phyloP scores from a whole-genome alignment of 2,797 vertebrate species.

The Falco berigora region DNA sequence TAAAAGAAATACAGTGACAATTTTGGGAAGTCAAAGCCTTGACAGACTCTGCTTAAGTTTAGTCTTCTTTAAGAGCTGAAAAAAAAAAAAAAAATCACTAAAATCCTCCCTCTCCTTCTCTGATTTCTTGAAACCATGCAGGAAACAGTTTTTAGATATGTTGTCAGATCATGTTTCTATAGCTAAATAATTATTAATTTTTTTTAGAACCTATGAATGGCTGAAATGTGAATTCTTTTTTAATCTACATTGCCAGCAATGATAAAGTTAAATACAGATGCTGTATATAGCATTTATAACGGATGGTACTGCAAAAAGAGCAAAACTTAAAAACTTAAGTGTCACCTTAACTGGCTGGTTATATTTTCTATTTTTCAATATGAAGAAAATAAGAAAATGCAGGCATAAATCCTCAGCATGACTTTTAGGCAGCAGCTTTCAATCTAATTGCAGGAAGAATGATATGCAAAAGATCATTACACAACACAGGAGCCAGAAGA shows the following conservation, averaged over 20 bases:
- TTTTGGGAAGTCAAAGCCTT: neutral
- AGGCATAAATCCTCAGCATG: neutral
- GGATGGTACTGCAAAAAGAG: neutral
- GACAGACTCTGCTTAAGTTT: neutral
- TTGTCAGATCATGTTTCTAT: neutral
- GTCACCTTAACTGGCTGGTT: neutral
- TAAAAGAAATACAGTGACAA: neutral
- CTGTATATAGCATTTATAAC: neutral
- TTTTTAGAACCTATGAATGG: neutral
- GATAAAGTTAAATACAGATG: neutral
- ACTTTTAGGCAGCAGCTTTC: neutral
- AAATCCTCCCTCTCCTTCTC: neutral
- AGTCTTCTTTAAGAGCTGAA: neutral
- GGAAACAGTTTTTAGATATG: neutral
- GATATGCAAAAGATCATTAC: neutral
- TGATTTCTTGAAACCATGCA: neutral
- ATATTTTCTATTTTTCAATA: neutral
- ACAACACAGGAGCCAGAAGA: neutral
- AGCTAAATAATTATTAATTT: neutral
- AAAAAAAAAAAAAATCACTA: neutral
- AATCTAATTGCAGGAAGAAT: neutral
- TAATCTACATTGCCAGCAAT: neutral
- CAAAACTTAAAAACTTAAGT: neutral
- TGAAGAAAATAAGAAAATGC: neutral
- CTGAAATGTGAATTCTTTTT: neutral